These are phyloP conservation scores for Pempheris klunzingeri DNA, from an alignment of 2,797 vertebrate species.

Conservation along the genomic window DNA sequence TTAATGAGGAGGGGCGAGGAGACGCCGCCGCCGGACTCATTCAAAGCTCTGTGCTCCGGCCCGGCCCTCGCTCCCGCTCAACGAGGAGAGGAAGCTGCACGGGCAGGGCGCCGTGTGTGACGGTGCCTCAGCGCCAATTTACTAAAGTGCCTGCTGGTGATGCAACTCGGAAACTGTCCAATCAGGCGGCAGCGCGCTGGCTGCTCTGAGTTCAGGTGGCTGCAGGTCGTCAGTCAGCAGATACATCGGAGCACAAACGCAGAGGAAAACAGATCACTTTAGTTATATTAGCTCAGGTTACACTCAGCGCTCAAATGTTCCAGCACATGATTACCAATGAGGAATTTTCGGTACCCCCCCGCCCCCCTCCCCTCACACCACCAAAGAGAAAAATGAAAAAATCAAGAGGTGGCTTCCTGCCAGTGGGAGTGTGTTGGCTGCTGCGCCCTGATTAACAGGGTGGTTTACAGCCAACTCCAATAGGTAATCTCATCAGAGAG, in stretches of 20 bases:
- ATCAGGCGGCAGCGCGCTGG: slow-evolving; percentile 32
- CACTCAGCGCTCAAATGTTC: slow-evolving; percentile 66
- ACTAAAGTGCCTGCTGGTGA: slow-evolving; percentile 68
- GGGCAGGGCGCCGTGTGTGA: slow-evolving; percentile 52
- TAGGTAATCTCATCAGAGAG: slow-evolving; percentile 90
- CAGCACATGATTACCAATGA: slow-evolving; percentile 79
- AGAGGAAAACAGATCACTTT: slow-evolving; percentile 41
- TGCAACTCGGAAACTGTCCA: slow-evolving; percentile 63
- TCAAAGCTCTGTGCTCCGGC: slow-evolving; percentile 52
- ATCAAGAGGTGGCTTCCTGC: slow-evolving; percentile 82
- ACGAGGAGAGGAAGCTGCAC: slow-evolving; percentile 47
- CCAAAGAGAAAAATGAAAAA: slow-evolving; percentile 22
- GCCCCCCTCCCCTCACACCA: too few relatives aligned
- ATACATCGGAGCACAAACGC: slow-evolving; percentile 44
- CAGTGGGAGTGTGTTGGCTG: slow-evolving; percentile 88
- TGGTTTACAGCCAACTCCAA: slow-evolving; percentile 90
- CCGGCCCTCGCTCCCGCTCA: slow-evolving; percentile 54
- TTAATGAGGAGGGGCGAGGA: slow-evolving; percentile 86
- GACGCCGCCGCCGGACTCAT: slow-evolving; percentile 58
- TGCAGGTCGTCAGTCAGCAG: slow-evolving; percentile 40
- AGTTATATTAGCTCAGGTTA: slow-evolving; percentile 55
- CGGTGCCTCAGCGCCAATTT: slow-evolving; percentile 65
- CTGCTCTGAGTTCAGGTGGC: slow-evolving; percentile 43
- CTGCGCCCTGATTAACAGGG: slow-evolving; percentile 89
- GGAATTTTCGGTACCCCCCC: too few relatives aligned